A percentile compares a stretch with the other conserved stretches of the same genome.
These are phyloP conservation scores for Psammodynastes pulverulentus DNA, from an alignment of 2,113 vertebrate genomes.

Conservation along the genomic window DNA sequence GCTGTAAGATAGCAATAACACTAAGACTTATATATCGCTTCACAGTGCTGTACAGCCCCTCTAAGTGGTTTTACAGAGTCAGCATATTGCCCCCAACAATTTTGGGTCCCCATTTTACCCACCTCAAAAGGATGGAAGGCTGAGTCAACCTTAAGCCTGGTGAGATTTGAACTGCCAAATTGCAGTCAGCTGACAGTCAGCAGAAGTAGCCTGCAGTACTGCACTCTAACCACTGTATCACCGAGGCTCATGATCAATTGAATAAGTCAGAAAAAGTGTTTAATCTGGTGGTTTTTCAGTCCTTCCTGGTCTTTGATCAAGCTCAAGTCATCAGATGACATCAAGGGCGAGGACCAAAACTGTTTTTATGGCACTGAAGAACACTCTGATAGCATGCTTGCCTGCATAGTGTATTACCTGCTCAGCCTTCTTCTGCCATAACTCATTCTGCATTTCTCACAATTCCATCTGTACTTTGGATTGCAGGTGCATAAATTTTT, in stretches of 20 bases:
- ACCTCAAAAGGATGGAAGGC: too few relatives aligned
- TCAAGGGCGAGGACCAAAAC: not conserved
- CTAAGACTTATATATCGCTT: too few relatives aligned
- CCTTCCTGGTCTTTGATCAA: not conserved
- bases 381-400: not conserved
- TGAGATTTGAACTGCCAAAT: too few relatives aligned
- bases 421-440: too few relatives aligned
- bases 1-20: not conserved
- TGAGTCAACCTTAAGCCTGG: too few relatives aligned
- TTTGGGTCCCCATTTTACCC: too few relatives aligned
- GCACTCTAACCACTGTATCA: too few relatives aligned
- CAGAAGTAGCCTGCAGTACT: too few relatives aligned
- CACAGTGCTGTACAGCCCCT: too few relatives aligned
- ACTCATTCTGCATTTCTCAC: not conserved
- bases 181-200: too few relatives aligned
- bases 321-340: not conserved
- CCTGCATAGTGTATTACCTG: not conserved
- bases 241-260: not conserved
- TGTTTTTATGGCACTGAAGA: not conserved
- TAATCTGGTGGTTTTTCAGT: not conserved
- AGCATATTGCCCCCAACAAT: too few relatives aligned
- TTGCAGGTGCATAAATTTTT: not conserved
- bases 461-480: not conserved
- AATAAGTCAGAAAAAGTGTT: not conserved
- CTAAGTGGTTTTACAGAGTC: too few relatives aligned